phyloP scores from a whole-genome alignment of 2,113 vertebrate species.

The Macquaria ambigua region DNA sequence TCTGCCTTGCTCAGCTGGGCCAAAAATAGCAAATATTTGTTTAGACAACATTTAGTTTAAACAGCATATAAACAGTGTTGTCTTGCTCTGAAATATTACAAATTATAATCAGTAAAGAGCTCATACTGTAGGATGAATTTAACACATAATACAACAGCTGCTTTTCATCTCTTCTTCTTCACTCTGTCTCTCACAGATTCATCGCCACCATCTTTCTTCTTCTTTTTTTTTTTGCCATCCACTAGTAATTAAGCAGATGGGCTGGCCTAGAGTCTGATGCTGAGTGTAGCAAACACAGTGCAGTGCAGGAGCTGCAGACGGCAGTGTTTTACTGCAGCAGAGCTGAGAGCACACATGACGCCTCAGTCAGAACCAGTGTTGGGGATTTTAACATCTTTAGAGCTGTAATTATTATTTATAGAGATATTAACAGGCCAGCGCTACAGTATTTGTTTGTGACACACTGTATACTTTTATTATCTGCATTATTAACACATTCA shows the following conservation, averaged over 20 bases:
- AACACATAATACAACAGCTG: not conserved
- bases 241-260: slow-evolving; percentile 68
- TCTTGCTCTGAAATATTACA: not conserved
- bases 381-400: not conserved
- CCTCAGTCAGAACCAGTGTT: slow-evolving; percentile 1
- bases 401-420: not conserved
- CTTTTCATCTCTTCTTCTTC: not conserved
- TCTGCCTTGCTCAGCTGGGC: not conserved
- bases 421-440: not conserved
- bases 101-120: not conserved
- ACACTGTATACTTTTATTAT: no score
- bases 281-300: slow-evolving; percentile 69
- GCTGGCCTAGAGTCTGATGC: slow-evolving; percentile 38
- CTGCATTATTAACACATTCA: not conserved
- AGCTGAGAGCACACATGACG: slow-evolving; percentile 4
- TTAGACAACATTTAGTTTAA: not conserved
- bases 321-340: slow-evolving; percentile 68
- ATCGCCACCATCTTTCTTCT: slow-evolving; percentile 13
- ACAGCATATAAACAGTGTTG: not conserved
- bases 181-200: not conserved
- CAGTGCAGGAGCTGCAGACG: slow-evolving; percentile 52
- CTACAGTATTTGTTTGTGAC: not conserved
- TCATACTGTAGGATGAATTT: not conserved
- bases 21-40: slow-evolving; percentile 10
- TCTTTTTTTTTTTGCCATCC: not conserved